Percentiles rank a stretch among this genome's conserved stretches.
Conservation (phyloP, 2,113 vertebrate species). For the Catharus minimus region DNA sequence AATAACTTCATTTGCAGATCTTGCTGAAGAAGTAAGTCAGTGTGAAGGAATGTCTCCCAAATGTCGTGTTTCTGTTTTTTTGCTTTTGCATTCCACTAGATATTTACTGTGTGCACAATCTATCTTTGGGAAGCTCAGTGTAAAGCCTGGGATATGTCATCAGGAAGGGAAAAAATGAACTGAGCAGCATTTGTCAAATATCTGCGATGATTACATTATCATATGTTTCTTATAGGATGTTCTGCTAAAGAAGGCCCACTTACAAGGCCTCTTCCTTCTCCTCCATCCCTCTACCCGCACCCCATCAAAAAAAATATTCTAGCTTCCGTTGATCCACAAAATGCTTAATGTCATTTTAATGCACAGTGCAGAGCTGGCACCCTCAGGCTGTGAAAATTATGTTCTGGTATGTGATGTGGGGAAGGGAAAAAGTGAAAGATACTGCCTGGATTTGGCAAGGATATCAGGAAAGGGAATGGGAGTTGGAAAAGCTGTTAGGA, state of each 20-base stretch:
- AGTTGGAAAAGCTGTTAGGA: conserved; percentile 61
- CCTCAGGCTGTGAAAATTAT: conserved; percentile 51
- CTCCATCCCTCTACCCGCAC: conserved; percentile 28
- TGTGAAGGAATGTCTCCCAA: conserved; percentile 6
- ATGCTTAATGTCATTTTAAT: conserved; percentile 60
- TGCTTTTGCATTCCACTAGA: conserved; percentile 26
- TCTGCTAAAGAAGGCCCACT: conserved; percentile 11
- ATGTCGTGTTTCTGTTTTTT: conserved; percentile 18
- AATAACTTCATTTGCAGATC: conserved; percentile 36
- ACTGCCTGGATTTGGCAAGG: conserved; percentile 52
- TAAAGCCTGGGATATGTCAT: conserved; percentile 63
- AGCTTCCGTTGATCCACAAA: conserved; percentile 48
- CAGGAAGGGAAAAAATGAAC: conserved; percentile 49
- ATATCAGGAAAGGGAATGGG: conserved; percentile 45
- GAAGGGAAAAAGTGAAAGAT: conserved; percentile 58
- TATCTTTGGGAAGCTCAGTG: conserved; percentile 29
- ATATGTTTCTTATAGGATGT: conserved; percentile 43
- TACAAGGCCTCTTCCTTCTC: conserved; percentile 5
- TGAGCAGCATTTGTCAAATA: conserved; percentile 60
- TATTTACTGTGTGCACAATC: conserved; percentile 35
- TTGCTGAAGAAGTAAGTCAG: conserved; percentile 2
- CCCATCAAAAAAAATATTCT: conserved; percentile 43
- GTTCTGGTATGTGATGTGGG: conserved; percentile 46
- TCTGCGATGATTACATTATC: conserved; percentile 62
- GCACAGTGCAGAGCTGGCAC: conserved; percentile 38